Percentiles rank a stretch among this genome's conserved stretches.
Conservation (phyloP, 2,888 invertebrate genomes). For the Agelastica alni region DNA sequence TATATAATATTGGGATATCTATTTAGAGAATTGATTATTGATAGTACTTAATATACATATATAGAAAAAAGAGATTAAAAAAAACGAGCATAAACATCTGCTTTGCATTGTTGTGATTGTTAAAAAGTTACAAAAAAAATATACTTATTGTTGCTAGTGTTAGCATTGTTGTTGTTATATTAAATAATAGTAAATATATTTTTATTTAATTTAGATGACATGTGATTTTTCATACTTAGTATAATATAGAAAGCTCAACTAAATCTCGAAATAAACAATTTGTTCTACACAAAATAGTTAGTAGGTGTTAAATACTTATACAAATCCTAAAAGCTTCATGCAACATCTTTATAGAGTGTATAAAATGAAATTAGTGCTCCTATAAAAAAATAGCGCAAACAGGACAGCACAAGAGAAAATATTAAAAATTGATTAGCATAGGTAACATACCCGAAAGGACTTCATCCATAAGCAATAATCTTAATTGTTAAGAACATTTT, state of each 20-base stretch:
- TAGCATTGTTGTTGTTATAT: constrained; percentile 56
- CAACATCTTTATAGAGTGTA: not conserved
- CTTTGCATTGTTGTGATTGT: constrained; percentile 56
- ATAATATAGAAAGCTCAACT: constrained; percentile 30
- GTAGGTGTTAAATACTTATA: constrained; percentile 23
- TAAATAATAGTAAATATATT: constrained; percentile 50
- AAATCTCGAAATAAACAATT: constrained; percentile 21
- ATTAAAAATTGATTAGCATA: too few relatives aligned
- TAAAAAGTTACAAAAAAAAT: constrained; percentile 54
- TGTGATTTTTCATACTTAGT: constrained; percentile 45
- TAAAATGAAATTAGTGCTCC: too few relatives aligned
- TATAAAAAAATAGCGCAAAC: too few relatives aligned
- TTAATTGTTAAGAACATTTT: too few relatives aligned
- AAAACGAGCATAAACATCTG: constrained; percentile 38
- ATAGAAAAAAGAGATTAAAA: too few relatives aligned
- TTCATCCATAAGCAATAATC: too few relatives aligned
- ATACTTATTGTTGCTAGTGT: constrained; percentile 56
- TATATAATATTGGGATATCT: too few relatives aligned
- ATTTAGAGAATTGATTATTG: too few relatives aligned
- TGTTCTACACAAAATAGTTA: constrained; percentile 40
- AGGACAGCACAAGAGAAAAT: too few relatives aligned
- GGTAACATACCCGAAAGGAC: too few relatives aligned
- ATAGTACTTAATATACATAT: too few relatives aligned
- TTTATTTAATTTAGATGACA: constrained; percentile 46
- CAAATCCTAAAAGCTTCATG: constrained; percentile 24